Evolutionary conservation across 2,797 vertebrate species (phyloP).

Genomic region (Trematocara caparti): DNA sequence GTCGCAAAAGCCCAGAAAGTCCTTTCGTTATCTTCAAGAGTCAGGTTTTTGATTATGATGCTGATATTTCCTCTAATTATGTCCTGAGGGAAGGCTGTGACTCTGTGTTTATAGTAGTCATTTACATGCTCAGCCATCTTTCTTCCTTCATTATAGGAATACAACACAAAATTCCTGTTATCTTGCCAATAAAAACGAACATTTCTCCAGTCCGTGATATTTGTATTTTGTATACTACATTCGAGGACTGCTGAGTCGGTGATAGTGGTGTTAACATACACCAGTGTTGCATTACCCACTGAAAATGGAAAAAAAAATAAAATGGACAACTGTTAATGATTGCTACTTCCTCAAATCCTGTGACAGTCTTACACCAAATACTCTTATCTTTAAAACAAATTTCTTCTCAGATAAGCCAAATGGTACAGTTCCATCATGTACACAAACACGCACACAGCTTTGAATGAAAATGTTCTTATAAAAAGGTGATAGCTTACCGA

Average conservation of each 20-base stretch:
- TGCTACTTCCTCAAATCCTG: not conserved
- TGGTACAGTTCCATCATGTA: not conserved
- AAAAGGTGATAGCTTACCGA: not conserved
- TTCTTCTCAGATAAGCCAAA: not conserved
- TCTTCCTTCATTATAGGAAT: not conserved
- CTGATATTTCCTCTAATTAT: not conserved
- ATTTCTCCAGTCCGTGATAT: not conserved
- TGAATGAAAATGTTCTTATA: not conserved
- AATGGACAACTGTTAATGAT: not conserved
- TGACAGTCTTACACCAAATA: not conserved
- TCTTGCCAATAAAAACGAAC: not conserved
- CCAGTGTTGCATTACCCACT: not conserved
- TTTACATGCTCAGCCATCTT: not conserved
- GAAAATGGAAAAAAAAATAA: not conserved
- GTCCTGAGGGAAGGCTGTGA: not conserved
- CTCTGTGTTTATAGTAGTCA: not conserved
- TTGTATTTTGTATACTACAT: not conserved
- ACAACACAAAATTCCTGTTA: not conserved
- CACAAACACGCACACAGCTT: not conserved
- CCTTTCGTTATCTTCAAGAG: not conserved
- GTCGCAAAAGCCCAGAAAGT: not conserved
- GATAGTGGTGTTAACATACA: not conserved
- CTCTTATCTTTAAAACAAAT: accelerated
- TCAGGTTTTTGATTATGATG: not conserved
- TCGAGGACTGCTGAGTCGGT: not conserved